A percentile compares a stretch with the other conserved stretches of the same genome.
These are phyloP conservation scores for Tenebrosternarchus preto DNA, from an alignment of 2,113 vertebrate genomes.

Conservation along the genomic window DNA sequence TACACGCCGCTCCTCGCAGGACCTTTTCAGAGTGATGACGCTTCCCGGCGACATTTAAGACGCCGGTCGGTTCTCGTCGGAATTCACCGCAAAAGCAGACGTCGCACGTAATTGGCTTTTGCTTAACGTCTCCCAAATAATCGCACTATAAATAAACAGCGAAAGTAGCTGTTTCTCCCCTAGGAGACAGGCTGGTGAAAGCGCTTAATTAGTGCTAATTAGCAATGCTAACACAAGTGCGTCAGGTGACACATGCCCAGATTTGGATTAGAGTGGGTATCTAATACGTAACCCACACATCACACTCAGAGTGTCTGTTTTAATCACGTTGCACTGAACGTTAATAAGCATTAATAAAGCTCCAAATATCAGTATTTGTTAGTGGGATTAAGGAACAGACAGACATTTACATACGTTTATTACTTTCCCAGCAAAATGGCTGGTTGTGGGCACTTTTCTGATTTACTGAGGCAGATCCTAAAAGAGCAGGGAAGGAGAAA, in stretches of 20 bases:
- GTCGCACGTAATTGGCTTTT: constrained; percentile 59
- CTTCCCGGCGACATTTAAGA: no score
- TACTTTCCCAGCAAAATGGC: no score
- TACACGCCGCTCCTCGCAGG: no score
- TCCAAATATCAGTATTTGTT: background rate
- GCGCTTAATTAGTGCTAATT: constrained; percentile 73
- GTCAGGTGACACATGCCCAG: constrained; percentile 61
- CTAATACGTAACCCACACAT: constrained; percentile 2
- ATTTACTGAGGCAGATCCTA: no score
- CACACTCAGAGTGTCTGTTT: constrained; percentile 1
- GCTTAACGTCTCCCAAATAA: constrained; percentile 63
- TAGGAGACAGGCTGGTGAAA: constrained; percentile 54
- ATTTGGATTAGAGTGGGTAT: constrained; percentile 16
- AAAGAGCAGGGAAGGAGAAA: no score
- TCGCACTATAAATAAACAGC: constrained; percentile 67
- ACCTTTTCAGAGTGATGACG: no score
- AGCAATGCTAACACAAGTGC: constrained; percentile 68
- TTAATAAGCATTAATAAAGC: constrained; percentile 9
- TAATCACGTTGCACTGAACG: background rate
- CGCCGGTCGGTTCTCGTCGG: no score
- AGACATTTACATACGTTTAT: background rate
- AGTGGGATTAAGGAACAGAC: background rate
- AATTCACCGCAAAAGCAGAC: no score
- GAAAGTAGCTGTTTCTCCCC: constrained; percentile 61
- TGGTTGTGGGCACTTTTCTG: no score